Conservation (phyloP, 2,888 invertebrate genomes). For the Hemithea aestivaria region DNA sequence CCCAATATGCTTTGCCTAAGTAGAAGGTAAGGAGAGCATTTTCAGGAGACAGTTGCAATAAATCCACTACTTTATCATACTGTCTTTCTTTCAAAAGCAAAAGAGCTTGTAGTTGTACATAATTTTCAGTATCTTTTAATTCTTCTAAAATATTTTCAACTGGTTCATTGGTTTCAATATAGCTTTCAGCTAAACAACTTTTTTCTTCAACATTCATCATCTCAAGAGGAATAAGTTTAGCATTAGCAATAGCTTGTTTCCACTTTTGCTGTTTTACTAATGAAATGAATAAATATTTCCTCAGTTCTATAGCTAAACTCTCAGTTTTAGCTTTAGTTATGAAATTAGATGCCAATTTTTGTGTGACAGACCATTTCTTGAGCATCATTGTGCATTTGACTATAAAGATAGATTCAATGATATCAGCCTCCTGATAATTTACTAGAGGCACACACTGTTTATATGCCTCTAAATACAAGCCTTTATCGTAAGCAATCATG, state of each 20-base stretch:
- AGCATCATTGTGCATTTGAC: constrained; percentile 62
- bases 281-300: constrained; percentile 53
- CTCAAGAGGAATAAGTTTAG: constrained; percentile 47
- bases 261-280: constrained; percentile 71
- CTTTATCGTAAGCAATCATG: constrained; percentile 71
- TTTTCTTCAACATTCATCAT: constrained; percentile 44
- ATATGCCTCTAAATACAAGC: constrained; percentile 77
- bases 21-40: constrained; percentile 76
- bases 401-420: constrained; percentile 56
- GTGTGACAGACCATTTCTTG: constrained; percentile 61
- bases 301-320: constrained; percentile 41
- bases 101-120: constrained; percentile 69
- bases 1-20: constrained; percentile 81
- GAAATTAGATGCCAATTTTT: constrained; percentile 63
- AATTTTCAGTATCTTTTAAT: constrained; percentile 46
- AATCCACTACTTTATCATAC: constrained; percentile 74
- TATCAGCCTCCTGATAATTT: constrained; percentile 59
- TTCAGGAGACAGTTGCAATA: constrained; percentile 66
- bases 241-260: constrained; percentile 62
- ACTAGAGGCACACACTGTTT: constrained; percentile 65
- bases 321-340: constrained; percentile 55
- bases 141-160: constrained; percentile 45
- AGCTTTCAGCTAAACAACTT: constrained; percentile 56
- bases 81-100: constrained; percentile 69
- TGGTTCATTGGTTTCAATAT: constrained; percentile 52